Base-by-base conservation (phyloP, 2,113 vertebrate genomes). In the Callithrix jacchus region DNA sequence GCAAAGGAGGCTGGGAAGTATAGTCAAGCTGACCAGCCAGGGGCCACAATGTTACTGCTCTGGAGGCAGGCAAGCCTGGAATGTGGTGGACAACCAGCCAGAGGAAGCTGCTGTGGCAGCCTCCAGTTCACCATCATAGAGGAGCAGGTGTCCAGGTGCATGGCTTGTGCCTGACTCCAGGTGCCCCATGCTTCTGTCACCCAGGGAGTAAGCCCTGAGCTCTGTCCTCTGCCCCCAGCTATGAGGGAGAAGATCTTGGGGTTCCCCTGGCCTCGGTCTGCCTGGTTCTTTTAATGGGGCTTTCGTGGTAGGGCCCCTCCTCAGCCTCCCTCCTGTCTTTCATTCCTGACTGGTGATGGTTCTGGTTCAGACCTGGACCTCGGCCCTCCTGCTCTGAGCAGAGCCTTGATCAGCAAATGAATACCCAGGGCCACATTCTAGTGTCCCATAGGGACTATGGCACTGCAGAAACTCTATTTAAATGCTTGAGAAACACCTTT, bases 401-500 rank as follows among this genome's bases (percentile, higher is more conserved):
- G 56, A 92, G 23, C 18, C 23, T 35, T 10, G n/a, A 8, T 76
- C 82, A 85, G 5, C 58, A 35, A 82, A 25, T 35, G 45, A 54
- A 37, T 14, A 23, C 8, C 0, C 0, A 35, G 1, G 18, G 27
- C 68, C 47, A 35, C 1, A 5, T 49, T 66, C 84, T 52, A 21
- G n/a, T 5, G 40, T 21, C 56, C 45, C 94, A 5, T 1, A 2
- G 40, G 58, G 9, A 52, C 8, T 13, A 17, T 3, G 74, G 14
- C 21, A 47, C 32, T 21, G 54, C 73, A 52, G 54, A 71, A 27
- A 77, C 35, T 37, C 49, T 37, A 14, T 71, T 32, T 54, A 74
- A 86, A 23, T 30, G 37, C 30, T 45, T 73, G 68, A 88, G 82
- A 93, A 81, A 77, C 5, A 11, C 27, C 27, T 95, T 81, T n/a